Conservation (phyloP, 2,113 vertebrate species). For the Thoracochromis brauschi region DNA sequence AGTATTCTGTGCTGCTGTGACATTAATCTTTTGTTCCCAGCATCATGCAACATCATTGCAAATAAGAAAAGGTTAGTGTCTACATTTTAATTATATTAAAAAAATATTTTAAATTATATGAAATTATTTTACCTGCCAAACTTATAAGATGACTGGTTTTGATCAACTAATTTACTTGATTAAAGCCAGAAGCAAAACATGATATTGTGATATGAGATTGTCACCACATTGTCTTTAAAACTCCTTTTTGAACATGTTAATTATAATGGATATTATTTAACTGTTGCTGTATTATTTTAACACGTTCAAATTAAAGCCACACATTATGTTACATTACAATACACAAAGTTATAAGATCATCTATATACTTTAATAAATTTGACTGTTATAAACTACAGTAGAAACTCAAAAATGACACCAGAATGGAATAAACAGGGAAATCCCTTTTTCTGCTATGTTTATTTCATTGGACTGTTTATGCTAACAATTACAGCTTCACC, state of each 20-base stretch:
- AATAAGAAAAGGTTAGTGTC: not conserved
- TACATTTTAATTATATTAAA: not conserved
- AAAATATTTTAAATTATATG: fast-evolving
- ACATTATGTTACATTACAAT: not conserved
- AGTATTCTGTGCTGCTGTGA: not conserved
- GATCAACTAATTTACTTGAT: not conserved
- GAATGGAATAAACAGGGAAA: fast-evolving
- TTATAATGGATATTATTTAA: not conserved
- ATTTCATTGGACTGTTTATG: not conserved
- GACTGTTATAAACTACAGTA: not conserved
- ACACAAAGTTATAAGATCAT: not conserved
- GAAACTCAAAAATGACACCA: not conserved
- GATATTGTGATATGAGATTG: not conserved
- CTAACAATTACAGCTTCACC: not conserved
- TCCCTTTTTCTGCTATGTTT: not conserved
- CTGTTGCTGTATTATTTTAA: not conserved
- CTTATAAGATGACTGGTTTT: not conserved
- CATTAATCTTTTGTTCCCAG: not conserved
- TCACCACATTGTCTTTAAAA: not conserved
- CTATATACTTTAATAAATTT: not conserved
- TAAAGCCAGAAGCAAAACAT: not conserved
- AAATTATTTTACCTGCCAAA: not conserved
- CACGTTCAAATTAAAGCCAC: fast-evolving
- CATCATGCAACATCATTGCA: not conserved
- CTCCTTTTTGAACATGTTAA: not conserved